Evolutionary conservation across 2,797 vertebrate genomes (phyloP).

Genomic region (Okamejei kenojei): DNA sequence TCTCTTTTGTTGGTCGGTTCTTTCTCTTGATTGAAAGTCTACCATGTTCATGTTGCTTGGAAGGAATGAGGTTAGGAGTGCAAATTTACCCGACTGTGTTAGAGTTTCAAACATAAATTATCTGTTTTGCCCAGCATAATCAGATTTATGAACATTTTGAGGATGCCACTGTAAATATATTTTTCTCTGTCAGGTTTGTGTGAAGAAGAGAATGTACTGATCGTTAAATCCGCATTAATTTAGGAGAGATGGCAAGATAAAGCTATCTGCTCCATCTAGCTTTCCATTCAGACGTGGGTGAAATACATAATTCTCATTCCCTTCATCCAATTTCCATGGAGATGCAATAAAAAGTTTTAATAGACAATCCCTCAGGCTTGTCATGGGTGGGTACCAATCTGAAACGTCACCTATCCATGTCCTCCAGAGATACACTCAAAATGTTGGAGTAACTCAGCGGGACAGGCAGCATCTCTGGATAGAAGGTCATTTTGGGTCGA

Average conservation of each 20-base stretch:
- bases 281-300: not conserved
- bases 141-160: not conserved
- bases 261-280: not conserved
- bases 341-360: not conserved
- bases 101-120: not conserved
- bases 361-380: not conserved
- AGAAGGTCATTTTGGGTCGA: no score
- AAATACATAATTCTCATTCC: not conserved
- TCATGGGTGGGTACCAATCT: no score
- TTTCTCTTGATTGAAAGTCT: slow-evolving; percentile 1
- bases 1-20: not conserved
- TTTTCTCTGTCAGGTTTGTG: no score
- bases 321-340: not conserved
- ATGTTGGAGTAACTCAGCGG: no score
- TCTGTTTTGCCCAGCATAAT: not conserved
- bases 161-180: not conserved
- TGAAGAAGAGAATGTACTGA: not conserved
- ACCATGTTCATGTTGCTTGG: not conserved
- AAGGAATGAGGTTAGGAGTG: not conserved
- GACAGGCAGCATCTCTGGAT: no score
- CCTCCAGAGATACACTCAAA: no score
- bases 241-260: not conserved
- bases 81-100: not conserved
- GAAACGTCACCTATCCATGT: no score
- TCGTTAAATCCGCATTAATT: not conserved